These are phyloP conservation scores for Rhinolophus ferrumequinum DNA, from an alignment of 2,113 vertebrate species.

Conservation along the genomic window DNA sequence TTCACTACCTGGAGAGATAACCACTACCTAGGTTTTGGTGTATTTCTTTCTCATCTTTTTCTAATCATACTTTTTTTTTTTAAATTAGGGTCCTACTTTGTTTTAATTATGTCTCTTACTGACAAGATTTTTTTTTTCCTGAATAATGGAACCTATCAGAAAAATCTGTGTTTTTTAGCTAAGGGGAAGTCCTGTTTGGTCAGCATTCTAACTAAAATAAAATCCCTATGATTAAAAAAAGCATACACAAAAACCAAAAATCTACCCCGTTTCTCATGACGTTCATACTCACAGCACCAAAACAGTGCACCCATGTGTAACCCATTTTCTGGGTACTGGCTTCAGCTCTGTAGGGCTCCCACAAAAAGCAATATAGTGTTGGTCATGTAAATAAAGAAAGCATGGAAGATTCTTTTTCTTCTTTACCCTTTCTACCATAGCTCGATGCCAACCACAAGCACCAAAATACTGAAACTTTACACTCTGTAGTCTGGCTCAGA, in stretches of 20 bases:
- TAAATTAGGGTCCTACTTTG: conserved; percentile 8
- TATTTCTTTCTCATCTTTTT: conserved; percentile 53
- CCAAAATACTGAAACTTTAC: too few species aligned
- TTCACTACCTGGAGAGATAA: conserved; percentile 47
- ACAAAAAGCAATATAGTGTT: not conserved
- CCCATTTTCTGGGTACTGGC: rapidly evolving
- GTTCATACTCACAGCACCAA: not conserved
- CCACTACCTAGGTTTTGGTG: not conserved
- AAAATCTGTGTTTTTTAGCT: not conserved
- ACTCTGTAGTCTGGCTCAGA: not conserved
- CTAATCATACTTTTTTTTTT: conserved; percentile 49
- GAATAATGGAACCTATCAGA: not conserved
- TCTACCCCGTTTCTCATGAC: not conserved
- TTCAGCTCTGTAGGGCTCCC: not conserved
- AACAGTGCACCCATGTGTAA: rapidly evolving
- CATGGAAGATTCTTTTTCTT: too few species aligned
- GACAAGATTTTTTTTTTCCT: not conserved
- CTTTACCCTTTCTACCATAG: not conserved
- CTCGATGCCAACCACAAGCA: not conserved
- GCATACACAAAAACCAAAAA: not conserved
- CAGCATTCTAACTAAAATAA: not conserved
- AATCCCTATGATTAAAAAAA: not conserved
- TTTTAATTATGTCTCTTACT: not conserved
- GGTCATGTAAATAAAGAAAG: not conserved
- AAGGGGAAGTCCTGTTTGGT: not conserved